Evolutionary conservation across 2,888 invertebrate genomes (phyloP), one percentile per base, ranked within the genome.

Genomic region (Serrognathus titanus): DNA sequence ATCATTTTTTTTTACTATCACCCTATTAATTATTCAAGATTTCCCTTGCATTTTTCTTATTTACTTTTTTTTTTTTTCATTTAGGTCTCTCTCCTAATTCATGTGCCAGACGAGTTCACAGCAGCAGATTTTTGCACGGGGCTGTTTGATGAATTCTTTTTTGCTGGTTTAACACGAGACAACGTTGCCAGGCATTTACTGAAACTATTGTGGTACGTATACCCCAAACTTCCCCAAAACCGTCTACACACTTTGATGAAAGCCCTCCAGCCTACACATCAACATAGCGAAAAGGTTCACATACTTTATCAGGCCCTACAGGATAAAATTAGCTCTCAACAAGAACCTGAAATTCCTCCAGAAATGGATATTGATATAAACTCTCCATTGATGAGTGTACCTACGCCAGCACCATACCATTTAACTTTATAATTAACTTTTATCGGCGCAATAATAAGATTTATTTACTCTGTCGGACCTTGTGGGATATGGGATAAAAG

Each of bases 91-190:
- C 77, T 92, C 46, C 80, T 97, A 6, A 89, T 95, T 64, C 90
- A 91, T 58, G 88, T 96, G 82, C 86, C 89, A 3, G 97, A 97
- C 64, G 96, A 96, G 76, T 97, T 97, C 72, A 83, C 90, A 63
- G 90, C 92, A 0, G 94, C 96, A 78, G 95, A 96, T 66, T 96
- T 97, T 74, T 96, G 95, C 77, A 94, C 94, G 2, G 92, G 93
- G 1, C 85, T 97, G 43, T 96, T 97, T 79, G 96, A 97, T 77
- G 95, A 96, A 75, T 97, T 97, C 76, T 90, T 97, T 70, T 89
- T 95, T 76, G 94, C 94, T 55, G 92, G 92, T 0, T 80, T 96
- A 12, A 86, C 89, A 1, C 85, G 91, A 61, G 96, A 97, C 71
- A 96, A 95, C 81, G 95, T 96, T 0, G 90, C 92, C 3, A 84